Conservation (phyloP, 2,113 vertebrate genomes). For the Hiodon tergisus region DNA sequence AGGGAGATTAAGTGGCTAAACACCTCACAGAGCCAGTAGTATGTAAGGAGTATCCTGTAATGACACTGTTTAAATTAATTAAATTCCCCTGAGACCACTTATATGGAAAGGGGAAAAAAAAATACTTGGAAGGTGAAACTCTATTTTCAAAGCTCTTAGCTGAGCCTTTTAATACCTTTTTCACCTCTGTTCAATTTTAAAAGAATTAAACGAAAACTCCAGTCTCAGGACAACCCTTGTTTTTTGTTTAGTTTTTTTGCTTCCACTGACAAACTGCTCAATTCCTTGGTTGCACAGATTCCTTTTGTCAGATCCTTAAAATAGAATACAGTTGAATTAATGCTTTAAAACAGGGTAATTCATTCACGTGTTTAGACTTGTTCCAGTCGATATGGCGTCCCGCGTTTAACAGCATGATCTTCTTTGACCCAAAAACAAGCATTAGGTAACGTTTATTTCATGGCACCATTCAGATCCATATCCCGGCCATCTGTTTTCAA, state of each 20-base stretch:
- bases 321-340: too few species aligned
- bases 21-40: constrained; percentile 29
- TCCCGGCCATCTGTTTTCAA: constrained; percentile 12
- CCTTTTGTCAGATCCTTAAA: too few species aligned
- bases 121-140: constrained; percentile 27
- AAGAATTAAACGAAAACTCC: constrained; percentile 37
- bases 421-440: background rate
- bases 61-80: constrained; percentile 40
- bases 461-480: background rate
- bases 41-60: constrained; percentile 35
- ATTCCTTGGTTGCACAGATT: too few species aligned
- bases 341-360: too few species aligned
- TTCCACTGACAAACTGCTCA: background rate
- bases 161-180: constrained; percentile 33
- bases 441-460: background rate
- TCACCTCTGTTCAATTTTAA: constrained; percentile 46
- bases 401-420: background rate
- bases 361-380: too few species aligned
- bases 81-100: constrained; percentile 40
- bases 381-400: too few species aligned
- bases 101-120: constrained; percentile 20
- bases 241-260: constrained; percentile 5
- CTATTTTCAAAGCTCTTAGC: constrained; percentile 32
- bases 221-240: constrained; percentile 16
- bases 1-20: constrained; percentile 42